A percentile compares a stretch with the other conserved stretches of the same genome.
Evolutionary conservation across 2,797 vertebrate species (phyloP).

Genomic region (Cryptoprocta ferox): DNA sequence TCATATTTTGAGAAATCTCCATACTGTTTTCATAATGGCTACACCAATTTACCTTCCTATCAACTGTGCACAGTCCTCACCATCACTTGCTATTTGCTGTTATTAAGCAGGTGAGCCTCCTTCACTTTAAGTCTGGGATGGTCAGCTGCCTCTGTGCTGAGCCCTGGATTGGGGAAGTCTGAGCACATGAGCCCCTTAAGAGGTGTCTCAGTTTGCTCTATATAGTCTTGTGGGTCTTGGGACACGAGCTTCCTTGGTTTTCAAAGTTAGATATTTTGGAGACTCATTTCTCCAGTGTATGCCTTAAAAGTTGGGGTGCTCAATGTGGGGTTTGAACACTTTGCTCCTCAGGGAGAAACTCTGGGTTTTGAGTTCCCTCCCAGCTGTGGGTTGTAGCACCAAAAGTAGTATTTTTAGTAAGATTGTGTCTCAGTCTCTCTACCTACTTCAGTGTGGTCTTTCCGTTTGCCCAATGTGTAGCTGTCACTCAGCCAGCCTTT

Average conservation of each 20-base stretch:
- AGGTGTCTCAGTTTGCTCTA: not conserved
- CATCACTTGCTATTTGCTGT: not conserved
- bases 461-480: not conserved
- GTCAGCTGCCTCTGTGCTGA: not conserved
- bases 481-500: not conserved
- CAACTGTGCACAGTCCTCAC: not conserved
- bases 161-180: not conserved
- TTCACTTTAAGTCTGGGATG: not conserved
- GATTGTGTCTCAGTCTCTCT: not conserved
- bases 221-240: not conserved
- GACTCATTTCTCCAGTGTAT: not conserved
- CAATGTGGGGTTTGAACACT: not conserved
- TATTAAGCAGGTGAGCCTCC: not conserved
- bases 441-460: not conserved
- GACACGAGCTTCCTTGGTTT: not conserved
- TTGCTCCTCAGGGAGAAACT: not conserved
- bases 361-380: not conserved
- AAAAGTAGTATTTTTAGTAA: not conserved
- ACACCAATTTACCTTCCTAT: not conserved
- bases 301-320: not conserved
- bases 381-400: not conserved
- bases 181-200: not conserved
- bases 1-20: not conserved
- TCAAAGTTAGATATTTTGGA: not conserved
- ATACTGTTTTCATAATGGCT: not conserved